Percentiles rank a stretch among this genome's conserved stretches.
phyloP scores from a whole-genome alignment of 2,888 invertebrate species.

The Dryadula phaetusa region DNA sequence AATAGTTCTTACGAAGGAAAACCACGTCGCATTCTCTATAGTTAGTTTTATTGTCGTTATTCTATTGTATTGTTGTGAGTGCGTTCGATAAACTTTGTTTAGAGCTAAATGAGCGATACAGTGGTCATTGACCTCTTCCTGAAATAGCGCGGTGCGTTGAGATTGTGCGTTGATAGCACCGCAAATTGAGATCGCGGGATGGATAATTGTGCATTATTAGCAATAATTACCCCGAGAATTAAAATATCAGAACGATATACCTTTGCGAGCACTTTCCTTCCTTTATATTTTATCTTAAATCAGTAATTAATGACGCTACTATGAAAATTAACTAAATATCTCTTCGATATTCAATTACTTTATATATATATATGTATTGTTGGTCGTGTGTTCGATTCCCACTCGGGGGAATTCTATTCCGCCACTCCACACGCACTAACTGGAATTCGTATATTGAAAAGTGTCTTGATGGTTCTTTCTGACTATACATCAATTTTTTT shows the following conservation, averaged over 20 bases:
- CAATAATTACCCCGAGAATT: slow-evolving; percentile 48
- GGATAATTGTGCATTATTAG: slow-evolving; percentile 55
- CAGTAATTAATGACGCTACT: neutral
- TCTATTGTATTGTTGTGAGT: slow-evolving; percentile 69
- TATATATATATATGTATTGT: neutral
- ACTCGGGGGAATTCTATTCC: too few relatives aligned
- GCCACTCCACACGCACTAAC: too few relatives aligned
- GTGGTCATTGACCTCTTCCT: slow-evolving; percentile 70
- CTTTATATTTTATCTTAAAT: slow-evolving; percentile 16
- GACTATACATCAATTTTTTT: too few relatives aligned
- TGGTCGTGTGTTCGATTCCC: too few relatives aligned
- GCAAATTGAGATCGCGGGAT: slow-evolving; percentile 62
- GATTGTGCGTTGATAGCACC: slow-evolving; percentile 65
- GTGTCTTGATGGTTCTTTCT: too few relatives aligned
- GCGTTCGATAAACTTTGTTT: slow-evolving; percentile 82
- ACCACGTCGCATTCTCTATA: slow-evolving; percentile 39
- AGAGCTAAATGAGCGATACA: slow-evolving; percentile 79
- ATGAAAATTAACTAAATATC: neutral
- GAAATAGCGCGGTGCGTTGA: slow-evolving; percentile 67
- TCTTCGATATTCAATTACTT: neutral
- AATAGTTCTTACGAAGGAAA: slow-evolving; percentile 37
- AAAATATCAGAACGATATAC: slow-evolving; percentile 42
- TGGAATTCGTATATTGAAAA: too few relatives aligned
- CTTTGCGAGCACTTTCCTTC: slow-evolving; percentile 27
- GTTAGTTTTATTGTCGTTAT: slow-evolving; percentile 67